These are phyloP conservation scores for Nipponia nippon DNA, from an alignment of 2,113 vertebrate species.

Conservation along the genomic window DNA sequence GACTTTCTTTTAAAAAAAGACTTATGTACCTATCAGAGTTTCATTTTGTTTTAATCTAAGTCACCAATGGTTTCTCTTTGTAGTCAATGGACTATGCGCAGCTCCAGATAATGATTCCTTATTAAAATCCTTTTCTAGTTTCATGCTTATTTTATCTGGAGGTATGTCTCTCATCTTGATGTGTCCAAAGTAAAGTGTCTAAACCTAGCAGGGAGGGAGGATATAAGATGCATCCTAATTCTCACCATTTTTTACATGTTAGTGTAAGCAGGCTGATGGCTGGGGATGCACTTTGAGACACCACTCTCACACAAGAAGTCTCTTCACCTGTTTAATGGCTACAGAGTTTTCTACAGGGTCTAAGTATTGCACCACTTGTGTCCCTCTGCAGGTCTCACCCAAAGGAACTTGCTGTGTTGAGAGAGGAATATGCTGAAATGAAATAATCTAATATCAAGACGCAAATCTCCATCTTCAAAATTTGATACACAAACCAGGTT, in stretches of 20 bases:
- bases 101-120: neutral
- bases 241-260: neutral
- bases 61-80: neutral
- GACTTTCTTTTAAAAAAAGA: neutral
- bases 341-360: neutral
- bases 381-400: neutral
- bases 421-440: neutral
- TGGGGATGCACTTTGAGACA: neutral
- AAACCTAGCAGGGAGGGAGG: neutral
- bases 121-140: neutral
- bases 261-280: neutral
- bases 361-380: neutral
- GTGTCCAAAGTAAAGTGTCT: neutral
- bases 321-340: neutral
- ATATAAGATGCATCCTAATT: neutral
- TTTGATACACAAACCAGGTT: neutral
- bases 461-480: neutral
- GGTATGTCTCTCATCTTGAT: neutral
- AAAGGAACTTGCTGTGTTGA: neutral
- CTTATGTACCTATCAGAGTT: neutral
- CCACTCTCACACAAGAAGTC: neutral
- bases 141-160: neutral
- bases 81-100: neutral
- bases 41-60: neutral
- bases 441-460: neutral